Conservation (phyloP, 2,113 vertebrate genomes). For the Protobothrops mucrosquamatus region DNA sequence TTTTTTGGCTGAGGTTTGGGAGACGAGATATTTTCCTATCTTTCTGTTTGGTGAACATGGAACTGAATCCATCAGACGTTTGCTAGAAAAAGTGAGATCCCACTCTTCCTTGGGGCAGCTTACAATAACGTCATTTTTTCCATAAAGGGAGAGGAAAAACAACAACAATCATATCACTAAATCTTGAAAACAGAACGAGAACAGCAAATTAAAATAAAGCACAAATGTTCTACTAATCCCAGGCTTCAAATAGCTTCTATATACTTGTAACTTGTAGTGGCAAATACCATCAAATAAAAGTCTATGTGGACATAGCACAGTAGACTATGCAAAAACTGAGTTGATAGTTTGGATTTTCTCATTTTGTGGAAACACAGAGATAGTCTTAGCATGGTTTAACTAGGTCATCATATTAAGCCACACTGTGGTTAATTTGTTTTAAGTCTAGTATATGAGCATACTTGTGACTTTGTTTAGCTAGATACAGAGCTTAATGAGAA, state of each 20-base stretch:
- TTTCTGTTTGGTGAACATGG: not conserved
- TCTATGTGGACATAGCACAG: not conserved
- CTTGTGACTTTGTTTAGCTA: not conserved
- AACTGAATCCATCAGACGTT: not conserved
- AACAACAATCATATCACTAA: not conserved
- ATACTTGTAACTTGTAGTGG: not conserved
- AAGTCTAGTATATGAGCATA: not conserved
- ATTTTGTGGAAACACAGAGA: not conserved
- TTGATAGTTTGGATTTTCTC: not conserved
- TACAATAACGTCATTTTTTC: not conserved
- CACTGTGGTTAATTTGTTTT: not conserved
- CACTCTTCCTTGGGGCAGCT: not conserved
- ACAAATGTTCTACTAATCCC: not conserved
- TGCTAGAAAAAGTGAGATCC: not conserved
- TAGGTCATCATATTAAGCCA: not conserved
- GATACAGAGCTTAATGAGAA: not conserved
- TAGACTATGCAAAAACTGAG: not conserved
- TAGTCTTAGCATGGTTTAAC: not conserved
- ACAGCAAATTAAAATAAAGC: not conserved
- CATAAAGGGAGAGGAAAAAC: not conserved
- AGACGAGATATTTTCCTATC: not conserved
- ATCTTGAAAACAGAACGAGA: not conserved
- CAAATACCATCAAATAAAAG: not conserved
- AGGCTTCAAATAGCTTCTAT: not conserved
- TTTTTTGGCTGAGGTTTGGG: not conserved